Conservation (phyloP, 2,113 vertebrate genomes). For the Microcebus griseorufus region DNA sequence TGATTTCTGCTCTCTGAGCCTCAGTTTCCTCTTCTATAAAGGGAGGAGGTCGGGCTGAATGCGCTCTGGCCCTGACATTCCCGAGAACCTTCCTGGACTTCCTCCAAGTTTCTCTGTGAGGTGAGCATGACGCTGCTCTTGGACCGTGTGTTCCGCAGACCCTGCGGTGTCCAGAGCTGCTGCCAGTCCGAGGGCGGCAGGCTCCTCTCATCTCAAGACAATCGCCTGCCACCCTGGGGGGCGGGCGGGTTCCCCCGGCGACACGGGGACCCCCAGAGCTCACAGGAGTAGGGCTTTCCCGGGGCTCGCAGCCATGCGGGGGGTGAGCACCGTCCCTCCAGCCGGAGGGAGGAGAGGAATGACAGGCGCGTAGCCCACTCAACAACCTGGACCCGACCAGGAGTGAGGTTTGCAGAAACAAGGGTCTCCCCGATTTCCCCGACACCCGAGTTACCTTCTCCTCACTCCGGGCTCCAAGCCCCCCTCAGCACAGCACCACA, state of each 20-base stretch:
- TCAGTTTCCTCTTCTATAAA: slow-evolving; percentile 29
- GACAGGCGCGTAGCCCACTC: background rate
- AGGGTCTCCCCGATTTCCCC: background rate
- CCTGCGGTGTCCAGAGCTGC: background rate
- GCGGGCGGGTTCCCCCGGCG: background rate
- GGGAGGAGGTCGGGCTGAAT: background rate
- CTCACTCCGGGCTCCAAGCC: background rate
- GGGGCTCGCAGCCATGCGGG: background rate
- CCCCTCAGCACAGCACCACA: background rate
- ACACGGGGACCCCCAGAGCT: background rate
- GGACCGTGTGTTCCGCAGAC: background rate
- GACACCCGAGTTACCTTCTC: background rate
- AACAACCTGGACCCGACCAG: slow-evolving; percentile 42
- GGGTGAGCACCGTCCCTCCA: background rate
- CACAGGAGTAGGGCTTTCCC: background rate
- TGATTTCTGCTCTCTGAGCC: background rate
- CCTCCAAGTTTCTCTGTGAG: background rate
- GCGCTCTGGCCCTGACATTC: background rate
- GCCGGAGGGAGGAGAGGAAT: background rate
- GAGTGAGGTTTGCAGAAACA: slow-evolving; percentile 48
- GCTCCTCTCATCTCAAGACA: background rate
- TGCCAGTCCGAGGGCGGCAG: background rate
- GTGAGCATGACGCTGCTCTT: background rate
- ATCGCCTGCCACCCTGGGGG: accelerated
- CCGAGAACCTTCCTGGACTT: background rate